Evolutionary conservation across 1,140 invertebrate genomes (phyloP), one percentile per base, ranked within the genome.

Genomic region (Lasaia peninsularis): DNA sequence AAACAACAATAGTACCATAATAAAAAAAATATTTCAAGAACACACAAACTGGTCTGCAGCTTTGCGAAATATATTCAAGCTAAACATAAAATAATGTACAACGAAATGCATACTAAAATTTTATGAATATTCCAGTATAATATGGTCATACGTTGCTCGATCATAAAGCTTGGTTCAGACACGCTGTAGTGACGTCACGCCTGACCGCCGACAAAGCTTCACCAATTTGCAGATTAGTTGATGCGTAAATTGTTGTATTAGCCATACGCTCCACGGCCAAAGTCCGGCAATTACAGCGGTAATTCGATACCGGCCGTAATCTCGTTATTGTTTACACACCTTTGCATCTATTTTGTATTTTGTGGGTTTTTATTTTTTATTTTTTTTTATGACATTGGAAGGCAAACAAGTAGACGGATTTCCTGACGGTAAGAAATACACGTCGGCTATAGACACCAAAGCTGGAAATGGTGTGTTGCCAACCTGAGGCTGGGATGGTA

Each of bases 211-310:
- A 78, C 78, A 86, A 84, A 86, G 80, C 79, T 65, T 67, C 65
- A 76, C 73, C 79, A 87, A 85, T 87, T 85, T 83, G 75, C 73
- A 77, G 76, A 87, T 82, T 80, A 87, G 69, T 61, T 78, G 80
- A 80, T 84, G 84, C 84, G 79, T 87, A 83, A 87, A 86, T 69
- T 78, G 79, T 82, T 77, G 75, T 73, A 84, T 86, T 82, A 84
- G 77, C 73, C 66, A 60, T 74, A 71, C 75, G 69, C 62, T 71
- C 62, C 56, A 62, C 67, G 65, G 60, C 52, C 55, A 75, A 78
- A 68, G 71, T 66, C 60, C 67, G 65, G 66, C 76, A 75, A 78
- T 83, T 80, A 83, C 69, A 67, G 60, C 33, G 34, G 73, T 78
- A 81, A 82, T 72, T 65, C 69, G 71, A 86, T 68, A 70, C 56